Percentiles rank a stretch among this genome's conserved stretches.
These are phyloP conservation scores for Eupithecia abbreviata DNA, from an alignment of 2,888 invertebrate genomes.

Conservation along the genomic window DNA sequence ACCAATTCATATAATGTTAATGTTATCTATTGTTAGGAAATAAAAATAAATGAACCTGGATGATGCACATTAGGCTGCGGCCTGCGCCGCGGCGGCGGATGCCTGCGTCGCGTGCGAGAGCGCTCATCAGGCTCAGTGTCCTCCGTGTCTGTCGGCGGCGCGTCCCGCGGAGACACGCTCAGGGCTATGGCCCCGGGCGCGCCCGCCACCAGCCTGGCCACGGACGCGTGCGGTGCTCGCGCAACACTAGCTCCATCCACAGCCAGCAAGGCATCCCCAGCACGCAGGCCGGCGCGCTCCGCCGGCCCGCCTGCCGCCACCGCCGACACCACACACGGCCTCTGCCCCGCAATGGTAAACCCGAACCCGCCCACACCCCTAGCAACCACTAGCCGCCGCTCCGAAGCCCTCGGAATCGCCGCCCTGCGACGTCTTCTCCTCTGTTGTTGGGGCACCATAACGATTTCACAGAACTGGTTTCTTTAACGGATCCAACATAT, in stretches of 20 bases:
- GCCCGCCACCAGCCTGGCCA: constrained; percentile 94
- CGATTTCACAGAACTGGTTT: constrained; percentile 50
- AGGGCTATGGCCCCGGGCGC: constrained; percentile 92
- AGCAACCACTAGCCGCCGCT: constrained; percentile 92
- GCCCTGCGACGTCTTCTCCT: constrained; percentile 75
- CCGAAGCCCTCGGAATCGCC: constrained; percentile 79
- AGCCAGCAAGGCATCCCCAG: constrained; percentile 95
- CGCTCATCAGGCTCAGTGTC: constrained; percentile 79
- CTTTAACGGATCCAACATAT: constrained; percentile 44
- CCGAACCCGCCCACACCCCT: constrained; percentile 96
- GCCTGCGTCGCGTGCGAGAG: constrained; percentile 69
- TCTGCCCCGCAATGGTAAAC: constrained; percentile 98
- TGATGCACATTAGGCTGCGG: constrained; percentile 72
- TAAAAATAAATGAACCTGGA: constrained; percentile 58
- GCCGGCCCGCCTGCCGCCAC: constrained; percentile 94
- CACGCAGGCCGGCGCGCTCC: constrained; percentile 93
- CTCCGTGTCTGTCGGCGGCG: constrained; percentile 77
- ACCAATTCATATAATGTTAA: background rate
- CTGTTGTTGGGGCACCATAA: constrained; percentile 80
- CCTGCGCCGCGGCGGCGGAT: constrained; percentile 74
- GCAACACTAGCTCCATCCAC: constrained; percentile 96
- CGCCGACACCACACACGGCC: constrained; percentile 97
- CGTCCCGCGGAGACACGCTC: constrained; percentile 88
- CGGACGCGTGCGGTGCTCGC: constrained; percentile 96
- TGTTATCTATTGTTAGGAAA: background rate